A percentile compares a stretch with the other conserved stretches of the same genome.
These are phyloP conservation scores for Hypsibius dujardini DNA, from an alignment of 1,140 invertebrate genomes.

Conservation along the genomic window DNA sequence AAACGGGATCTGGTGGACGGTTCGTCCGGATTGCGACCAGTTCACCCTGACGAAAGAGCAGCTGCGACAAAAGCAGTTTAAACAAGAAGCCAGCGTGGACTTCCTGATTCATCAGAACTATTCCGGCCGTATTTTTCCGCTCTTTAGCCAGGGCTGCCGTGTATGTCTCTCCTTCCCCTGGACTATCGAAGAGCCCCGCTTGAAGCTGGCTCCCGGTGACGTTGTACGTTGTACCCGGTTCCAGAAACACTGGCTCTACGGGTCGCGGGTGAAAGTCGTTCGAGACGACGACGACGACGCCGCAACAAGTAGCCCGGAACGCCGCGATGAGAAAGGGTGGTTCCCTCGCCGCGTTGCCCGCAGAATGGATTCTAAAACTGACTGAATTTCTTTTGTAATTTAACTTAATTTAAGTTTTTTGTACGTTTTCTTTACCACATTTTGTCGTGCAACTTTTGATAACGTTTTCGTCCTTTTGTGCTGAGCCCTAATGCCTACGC, in stretches of 20 bases:
- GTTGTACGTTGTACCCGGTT: conserved; percentile 64
- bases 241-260: conserved; percentile 72
- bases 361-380: too few relatives aligned
- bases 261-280: conserved; percentile 27
- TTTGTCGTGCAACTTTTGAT: too few relatives aligned
- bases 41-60: conserved; percentile 87
- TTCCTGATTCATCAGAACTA: conserved; percentile 48
- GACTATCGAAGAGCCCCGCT: conserved; percentile 56
- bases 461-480: too few relatives aligned
- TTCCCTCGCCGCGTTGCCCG: conserved; percentile 53
- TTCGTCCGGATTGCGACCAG: conserved; percentile 57
- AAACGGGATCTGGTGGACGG: conserved; percentile 71
- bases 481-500: too few relatives aligned
- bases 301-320: conserved; percentile 18
- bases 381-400: too few relatives aligned
- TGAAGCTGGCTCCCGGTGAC: conserved; percentile 52
- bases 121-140: conserved; percentile 57
- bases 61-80: conserved; percentile 67
- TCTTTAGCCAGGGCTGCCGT: conserved; percentile 48
- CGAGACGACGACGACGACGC: too few relatives aligned
- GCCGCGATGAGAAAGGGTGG: conserved; percentile 46
- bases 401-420: too few relatives aligned
- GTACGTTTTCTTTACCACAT: too few relatives aligned
- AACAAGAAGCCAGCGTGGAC: conserved; percentile 50
- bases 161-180: conserved; percentile 58